Conservation (phyloP, 2,113 vertebrate species). For the Rhea pennata region DNA sequence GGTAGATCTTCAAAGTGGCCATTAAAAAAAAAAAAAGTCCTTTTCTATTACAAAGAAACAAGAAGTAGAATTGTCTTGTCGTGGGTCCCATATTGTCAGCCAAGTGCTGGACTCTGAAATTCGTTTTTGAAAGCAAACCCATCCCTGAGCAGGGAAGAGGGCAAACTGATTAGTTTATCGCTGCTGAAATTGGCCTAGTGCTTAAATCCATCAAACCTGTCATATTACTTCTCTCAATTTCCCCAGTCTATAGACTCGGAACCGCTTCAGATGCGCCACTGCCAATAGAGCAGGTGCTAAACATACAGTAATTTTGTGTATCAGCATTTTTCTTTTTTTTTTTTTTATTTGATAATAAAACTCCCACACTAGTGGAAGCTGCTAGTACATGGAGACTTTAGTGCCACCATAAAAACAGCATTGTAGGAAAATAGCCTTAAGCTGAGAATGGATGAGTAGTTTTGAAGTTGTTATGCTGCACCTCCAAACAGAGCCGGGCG, state of each 20-base stretch:
- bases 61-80: not conserved
- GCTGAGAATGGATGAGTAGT: constrained; percentile 34
- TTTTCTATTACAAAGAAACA: not conserved
- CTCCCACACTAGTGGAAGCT: not conserved
- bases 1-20: not conserved
- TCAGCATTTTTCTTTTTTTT: constrained; percentile 40
- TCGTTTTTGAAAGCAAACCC: not conserved
- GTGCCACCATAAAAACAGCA: constrained; percentile 45
- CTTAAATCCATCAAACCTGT: constrained; percentile 24
- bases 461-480: not conserved
- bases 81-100: not conserved
- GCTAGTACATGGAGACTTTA: constrained; percentile 12
- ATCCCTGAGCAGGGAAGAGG: not conserved
- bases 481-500: not conserved
- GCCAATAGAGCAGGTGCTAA: constrained; percentile 45
- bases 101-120: not conserved
- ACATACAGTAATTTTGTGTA: constrained; percentile 24
- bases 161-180: not conserved
- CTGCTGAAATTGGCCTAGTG: not conserved
- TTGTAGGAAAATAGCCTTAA: constrained; percentile 43
- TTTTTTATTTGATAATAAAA: constrained; percentile 41
- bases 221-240: not conserved
- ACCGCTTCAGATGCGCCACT: not conserved
- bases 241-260: not conserved
- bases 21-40: not conserved